These are phyloP conservation scores for Amiota mariae DNA, from an alignment of 2,888 invertebrate species.

Conservation along the genomic window DNA sequence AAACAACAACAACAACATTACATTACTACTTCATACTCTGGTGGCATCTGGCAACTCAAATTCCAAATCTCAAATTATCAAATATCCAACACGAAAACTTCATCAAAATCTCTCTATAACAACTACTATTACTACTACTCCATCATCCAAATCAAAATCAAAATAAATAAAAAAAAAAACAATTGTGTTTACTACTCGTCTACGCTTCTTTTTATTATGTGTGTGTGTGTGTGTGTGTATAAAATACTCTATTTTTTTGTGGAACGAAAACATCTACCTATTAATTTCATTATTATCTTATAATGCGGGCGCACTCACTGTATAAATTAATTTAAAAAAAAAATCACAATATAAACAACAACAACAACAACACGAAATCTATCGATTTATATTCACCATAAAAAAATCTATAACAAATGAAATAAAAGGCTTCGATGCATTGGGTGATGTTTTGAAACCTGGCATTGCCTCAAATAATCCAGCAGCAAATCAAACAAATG, in stretches of 20 bases:
- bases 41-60: constrained; percentile 18
- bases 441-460: constrained; percentile 82
- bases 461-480: constrained; percentile 69
- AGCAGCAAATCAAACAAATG: constrained; percentile 65
- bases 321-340: constrained; percentile 39
- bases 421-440: constrained; percentile 80
- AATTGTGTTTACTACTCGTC: background rate
- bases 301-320: constrained; percentile 2
- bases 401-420: constrained; percentile 43
- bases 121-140: background rate
- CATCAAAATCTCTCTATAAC: background rate
- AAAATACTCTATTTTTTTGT: no score
- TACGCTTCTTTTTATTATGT: no score
- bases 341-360: constrained; percentile 38
- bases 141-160: constrained; percentile 1
- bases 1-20: constrained; percentile 20
- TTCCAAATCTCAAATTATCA: background rate
- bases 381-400: constrained; percentile 34
- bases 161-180: constrained; percentile 15
- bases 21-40: no score
- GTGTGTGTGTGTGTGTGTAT: no score
- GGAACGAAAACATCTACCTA: no score
- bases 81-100: background rate
- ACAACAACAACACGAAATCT: constrained; percentile 30
- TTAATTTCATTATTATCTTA: background rate